These are phyloP conservation scores for Acrocephalus arundinaceus DNA, from an alignment of 2,113 vertebrate genomes.

Conservation along the genomic window DNA sequence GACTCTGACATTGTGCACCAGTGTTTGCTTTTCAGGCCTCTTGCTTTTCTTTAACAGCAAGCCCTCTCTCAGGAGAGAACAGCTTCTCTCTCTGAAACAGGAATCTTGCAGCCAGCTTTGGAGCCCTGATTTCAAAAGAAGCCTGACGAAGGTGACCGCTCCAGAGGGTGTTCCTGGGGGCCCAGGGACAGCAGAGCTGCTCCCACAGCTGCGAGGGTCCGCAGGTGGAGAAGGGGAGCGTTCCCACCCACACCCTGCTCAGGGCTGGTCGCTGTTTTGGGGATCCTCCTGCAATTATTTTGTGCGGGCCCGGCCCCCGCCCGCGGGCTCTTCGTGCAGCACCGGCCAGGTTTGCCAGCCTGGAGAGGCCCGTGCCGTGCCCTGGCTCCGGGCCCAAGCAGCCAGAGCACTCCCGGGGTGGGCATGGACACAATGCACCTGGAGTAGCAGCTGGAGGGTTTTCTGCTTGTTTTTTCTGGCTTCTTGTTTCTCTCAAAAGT, in stretches of 20 bases:
- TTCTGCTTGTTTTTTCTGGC: neutral
- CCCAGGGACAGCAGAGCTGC: neutral
- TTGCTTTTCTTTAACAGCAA: neutral
- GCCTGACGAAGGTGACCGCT: rapidly evolving
- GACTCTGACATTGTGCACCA: neutral
- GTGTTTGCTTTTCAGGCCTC: neutral
- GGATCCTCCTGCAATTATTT: neutral
- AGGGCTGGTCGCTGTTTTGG: rapidly evolving
- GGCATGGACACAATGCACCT: neutral
- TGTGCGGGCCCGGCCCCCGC: rapidly evolving
- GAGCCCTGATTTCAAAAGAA: neutral
- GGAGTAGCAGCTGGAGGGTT: neutral
- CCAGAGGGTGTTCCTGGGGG: neutral
- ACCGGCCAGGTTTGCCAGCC: neutral
- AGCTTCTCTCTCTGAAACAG: neutral
- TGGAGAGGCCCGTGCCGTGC: neutral
- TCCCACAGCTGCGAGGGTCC: rapidly evolving
- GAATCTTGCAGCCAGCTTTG: neutral
- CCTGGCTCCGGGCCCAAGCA: neutral
- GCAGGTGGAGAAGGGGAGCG: neutral
- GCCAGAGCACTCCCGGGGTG: rapidly evolving
- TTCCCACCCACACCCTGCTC: neutral
- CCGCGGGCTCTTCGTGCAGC: neutral
- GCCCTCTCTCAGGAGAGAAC: neutral
- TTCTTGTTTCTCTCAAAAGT: neutral